A percentile compares a stretch with the other conserved stretches of the same genome.
These are phyloP conservation scores for Synergus itoensis DNA, from an alignment of 2,888 invertebrate species.

Conservation along the genomic window DNA sequence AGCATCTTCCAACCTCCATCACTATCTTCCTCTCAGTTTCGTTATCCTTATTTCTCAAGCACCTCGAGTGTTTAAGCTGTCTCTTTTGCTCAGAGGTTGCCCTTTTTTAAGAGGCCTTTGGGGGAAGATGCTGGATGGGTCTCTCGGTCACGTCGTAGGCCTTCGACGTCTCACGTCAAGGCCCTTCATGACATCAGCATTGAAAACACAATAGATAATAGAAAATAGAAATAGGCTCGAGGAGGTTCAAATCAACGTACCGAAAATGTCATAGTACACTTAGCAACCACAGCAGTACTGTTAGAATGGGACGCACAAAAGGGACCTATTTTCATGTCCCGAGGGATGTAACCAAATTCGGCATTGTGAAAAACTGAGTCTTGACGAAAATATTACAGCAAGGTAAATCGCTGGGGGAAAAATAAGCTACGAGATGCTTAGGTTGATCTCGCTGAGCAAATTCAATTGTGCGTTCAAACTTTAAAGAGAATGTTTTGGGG, in stretches of 20 bases:
- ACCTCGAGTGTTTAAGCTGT: slow-evolving; percentile 6
- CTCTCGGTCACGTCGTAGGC: neutral
- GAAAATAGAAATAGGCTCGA: slow-evolving; percentile 6
- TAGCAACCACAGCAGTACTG: neutral
- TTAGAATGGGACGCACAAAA: neutral
- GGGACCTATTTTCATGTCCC: neutral
- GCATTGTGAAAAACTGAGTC: neutral
- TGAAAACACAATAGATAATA: neutral
- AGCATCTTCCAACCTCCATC: neutral
- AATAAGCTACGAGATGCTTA: neutral
- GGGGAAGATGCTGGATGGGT: neutral
- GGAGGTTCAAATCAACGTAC: neutral
- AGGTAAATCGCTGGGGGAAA: neutral
- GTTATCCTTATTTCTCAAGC: slow-evolving; percentile 10
- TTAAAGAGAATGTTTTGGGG: neutral
- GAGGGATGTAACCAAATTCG: slow-evolving; percentile 9
- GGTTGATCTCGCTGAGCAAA: neutral
- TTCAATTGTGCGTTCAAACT: neutral
- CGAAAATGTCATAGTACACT: slow-evolving; percentile 6
- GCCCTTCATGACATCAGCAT: slow-evolving; percentile 11
- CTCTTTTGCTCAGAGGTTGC: slow-evolving; percentile 18
- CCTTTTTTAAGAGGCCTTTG: neutral
- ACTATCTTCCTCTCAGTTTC: neutral
- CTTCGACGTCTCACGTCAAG: slow-evolving; percentile 9
- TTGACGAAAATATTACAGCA: slow-evolving; percentile 8